These are phyloP conservation scores for Hippocampus zosterae DNA, from an alignment of 2,113 vertebrate species.

Conservation along the genomic window DNA sequence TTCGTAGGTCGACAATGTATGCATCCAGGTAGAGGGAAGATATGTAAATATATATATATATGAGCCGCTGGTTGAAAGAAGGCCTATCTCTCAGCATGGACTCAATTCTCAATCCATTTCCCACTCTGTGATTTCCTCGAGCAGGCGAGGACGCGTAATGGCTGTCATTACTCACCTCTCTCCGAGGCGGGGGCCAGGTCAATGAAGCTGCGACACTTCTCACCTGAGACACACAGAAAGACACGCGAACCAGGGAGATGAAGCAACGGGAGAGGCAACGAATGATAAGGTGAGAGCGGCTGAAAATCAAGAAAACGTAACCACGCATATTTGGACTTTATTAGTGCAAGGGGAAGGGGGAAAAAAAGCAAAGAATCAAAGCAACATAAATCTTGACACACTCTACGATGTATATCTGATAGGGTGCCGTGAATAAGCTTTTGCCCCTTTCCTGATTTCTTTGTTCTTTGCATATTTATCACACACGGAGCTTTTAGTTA, in stretches of 20 bases:
- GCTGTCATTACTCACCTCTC: constrained; percentile 84
- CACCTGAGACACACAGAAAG: constrained; percentile 78
- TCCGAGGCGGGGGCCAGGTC: constrained; percentile 96
- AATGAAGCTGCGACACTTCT: constrained; percentile 96
- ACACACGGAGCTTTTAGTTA: no score
- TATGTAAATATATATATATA: background rate
- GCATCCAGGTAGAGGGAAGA: background rate
- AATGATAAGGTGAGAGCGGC: constrained; percentile 35
- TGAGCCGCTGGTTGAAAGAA: background rate
- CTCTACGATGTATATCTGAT: background rate
- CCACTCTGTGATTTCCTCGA: constrained; percentile 2
- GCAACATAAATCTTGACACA: background rate
- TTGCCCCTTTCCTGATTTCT: no score
- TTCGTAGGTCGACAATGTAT: background rate
- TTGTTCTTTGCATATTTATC: no score
- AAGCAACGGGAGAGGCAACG: constrained; percentile 9
- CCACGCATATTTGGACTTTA: constrained; percentile 8
- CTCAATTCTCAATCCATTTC: background rate
- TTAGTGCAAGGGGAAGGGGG: background rate
- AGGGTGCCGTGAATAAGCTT: no score
- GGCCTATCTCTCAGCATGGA: background rate
- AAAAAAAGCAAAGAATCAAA: background rate
- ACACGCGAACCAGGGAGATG: background rate
- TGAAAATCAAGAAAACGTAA: constrained; percentile 12
- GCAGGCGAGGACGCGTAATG: constrained; percentile 47